Evolutionary conservation across 30 jellyfish, hydroid and myxozoan species (phyloP).

Genomic region (Catostylus mosaicus): DNA sequence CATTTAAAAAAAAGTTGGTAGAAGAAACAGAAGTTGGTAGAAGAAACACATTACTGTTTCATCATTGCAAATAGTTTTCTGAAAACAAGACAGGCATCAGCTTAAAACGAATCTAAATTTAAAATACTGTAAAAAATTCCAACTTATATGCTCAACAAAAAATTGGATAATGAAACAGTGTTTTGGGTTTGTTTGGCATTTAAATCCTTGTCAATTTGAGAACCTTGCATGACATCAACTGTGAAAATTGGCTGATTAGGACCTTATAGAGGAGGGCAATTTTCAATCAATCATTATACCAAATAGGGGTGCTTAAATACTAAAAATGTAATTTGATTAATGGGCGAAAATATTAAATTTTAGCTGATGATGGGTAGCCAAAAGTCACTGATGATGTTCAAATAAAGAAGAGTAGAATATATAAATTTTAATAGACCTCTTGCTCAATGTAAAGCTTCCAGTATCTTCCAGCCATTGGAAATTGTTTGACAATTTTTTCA

Average conservation of each 20-base stretch:
- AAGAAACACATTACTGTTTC: constrained; percentile 32
- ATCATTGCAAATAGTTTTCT: background rate
- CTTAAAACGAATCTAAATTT: background rate
- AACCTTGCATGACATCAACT: background rate
- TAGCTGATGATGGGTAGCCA: no score
- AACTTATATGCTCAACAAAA: background rate
- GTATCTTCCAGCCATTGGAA: constrained; percentile 96
- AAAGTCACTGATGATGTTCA: constrained; percentile 11
- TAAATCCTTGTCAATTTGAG: background rate
- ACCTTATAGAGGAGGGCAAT: no score
- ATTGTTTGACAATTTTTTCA: constrained; percentile 88
- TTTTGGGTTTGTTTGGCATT: background rate
- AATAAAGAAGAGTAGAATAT: constrained; percentile 7
- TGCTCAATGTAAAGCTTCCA: constrained; percentile 98
- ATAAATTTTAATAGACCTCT: constrained; percentile 77
- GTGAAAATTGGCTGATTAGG: background rate
- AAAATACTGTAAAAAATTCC: background rate
- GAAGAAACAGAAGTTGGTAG: constrained; percentile 50
- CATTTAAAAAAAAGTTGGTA: background rate
- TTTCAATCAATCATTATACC: no score
- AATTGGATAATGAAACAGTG: background rate
- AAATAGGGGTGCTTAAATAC: no score
- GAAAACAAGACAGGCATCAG: constrained; percentile 3
- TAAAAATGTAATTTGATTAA: no score
- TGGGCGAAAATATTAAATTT: no score